Evolutionary conservation across 2,113 vertebrate genomes (phyloP).

Genomic region (Patagioenas fasciata): DNA sequence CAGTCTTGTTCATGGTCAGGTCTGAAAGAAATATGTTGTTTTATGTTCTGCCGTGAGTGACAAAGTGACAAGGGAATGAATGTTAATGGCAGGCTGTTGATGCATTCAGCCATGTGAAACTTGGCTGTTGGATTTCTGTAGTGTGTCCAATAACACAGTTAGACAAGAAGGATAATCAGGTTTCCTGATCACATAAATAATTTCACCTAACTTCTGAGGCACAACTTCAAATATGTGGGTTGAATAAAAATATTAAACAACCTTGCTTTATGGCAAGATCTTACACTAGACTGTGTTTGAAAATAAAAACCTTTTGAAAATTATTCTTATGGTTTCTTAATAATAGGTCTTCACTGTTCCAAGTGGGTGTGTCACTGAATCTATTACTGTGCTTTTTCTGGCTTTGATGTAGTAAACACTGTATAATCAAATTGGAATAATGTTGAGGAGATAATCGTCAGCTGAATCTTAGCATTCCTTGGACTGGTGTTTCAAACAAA

Average conservation of each 20-base stretch:
- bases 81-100: neutral
- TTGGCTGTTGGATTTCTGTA: neutral
- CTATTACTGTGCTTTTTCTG: constrained; percentile 58
- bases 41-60: neutral
- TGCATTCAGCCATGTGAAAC: neutral
- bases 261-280: constrained; percentile 30
- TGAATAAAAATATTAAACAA: constrained; percentile 43
- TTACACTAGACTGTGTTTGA: constrained; percentile 55
- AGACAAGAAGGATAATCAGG: neutral
- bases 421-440: constrained; percentile 63
- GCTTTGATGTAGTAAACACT: constrained; percentile 65
- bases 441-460: constrained; percentile 28
- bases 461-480: constrained; percentile 27
- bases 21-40: neutral
- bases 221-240: constrained; percentile 28
- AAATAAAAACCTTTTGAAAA: constrained; percentile 65
- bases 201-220: constrained; percentile 30
- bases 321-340: constrained; percentile 61
- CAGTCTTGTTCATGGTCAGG: neutral
- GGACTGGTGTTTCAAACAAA: constrained; percentile 31
- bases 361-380: constrained; percentile 64
- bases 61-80: neutral
- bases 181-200: constrained; percentile 28
- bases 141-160: neutral
- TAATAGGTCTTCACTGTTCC: constrained; percentile 57